A percentile compares a stretch with the other conserved stretches of the same genome.
phyloP scores from a whole-genome alignment of 2,113 vertebrate genomes.

The Brachionichthys hirsutus region DNA sequence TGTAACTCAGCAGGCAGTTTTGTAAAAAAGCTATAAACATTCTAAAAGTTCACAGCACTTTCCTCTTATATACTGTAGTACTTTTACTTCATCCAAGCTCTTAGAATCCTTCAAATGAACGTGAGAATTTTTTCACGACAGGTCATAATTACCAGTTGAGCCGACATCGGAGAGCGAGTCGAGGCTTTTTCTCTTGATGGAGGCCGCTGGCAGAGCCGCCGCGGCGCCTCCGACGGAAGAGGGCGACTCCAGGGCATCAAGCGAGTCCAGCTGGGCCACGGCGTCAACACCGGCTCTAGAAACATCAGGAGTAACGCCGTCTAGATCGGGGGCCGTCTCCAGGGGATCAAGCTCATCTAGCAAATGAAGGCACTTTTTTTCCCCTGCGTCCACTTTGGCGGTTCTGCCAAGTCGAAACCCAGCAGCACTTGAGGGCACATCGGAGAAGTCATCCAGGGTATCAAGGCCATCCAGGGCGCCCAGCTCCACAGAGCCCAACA shows the following conservation, averaged over 20 bases:
- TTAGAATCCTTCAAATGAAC: too few relatives aligned
- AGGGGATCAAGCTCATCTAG: constrained; percentile 29
- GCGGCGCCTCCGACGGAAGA: constrained; percentile 63
- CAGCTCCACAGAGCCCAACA: not conserved
- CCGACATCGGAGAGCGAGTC: constrained; percentile 63
- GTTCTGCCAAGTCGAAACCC: not conserved
- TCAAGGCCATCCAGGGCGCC: constrained; percentile 41
- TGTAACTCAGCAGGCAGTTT: too few relatives aligned
- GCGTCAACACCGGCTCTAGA: not conserved
- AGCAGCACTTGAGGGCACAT: not conserved
- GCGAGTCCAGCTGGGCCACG: constrained; percentile 38
- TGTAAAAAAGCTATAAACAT: too few relatives aligned
- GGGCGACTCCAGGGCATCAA: constrained; percentile 81
- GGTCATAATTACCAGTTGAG: constrained; percentile 56
- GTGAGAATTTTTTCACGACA: too few relatives aligned
- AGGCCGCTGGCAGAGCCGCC: constrained; percentile 46
- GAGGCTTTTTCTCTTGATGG: constrained; percentile 39
- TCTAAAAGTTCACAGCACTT: too few relatives aligned
- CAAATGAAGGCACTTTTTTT: constrained; percentile 27
- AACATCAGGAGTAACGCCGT: not conserved
- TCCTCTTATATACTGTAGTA: too few relatives aligned
- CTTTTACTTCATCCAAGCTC: too few relatives aligned
- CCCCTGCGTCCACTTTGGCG: not conserved
- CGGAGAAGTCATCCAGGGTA: constrained; percentile 45
- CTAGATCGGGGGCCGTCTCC: not conserved